Evolutionary conservation across 2,797 vertebrate species (phyloP).

Genomic region (Chromobotia macracanthus): DNA sequence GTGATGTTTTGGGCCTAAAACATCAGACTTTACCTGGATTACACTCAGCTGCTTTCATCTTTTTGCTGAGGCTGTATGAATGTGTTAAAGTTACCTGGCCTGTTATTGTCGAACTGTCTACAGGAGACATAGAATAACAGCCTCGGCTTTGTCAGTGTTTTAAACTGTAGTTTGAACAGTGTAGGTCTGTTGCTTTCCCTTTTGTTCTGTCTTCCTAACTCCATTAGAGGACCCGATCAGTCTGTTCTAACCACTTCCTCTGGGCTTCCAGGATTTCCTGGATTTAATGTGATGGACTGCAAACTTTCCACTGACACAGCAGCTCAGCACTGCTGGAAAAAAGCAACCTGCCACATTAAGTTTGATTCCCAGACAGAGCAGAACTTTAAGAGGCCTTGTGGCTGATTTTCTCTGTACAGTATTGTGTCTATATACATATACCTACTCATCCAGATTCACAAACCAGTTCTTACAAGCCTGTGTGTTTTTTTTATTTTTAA

Average conservation of each 20-base stretch:
- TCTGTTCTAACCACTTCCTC: constrained; percentile 55
- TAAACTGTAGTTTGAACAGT: background rate
- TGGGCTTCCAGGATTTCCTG: constrained; percentile 58
- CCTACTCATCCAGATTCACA: background rate
- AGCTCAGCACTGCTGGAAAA: constrained; percentile 46
- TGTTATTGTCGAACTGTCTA: background rate
- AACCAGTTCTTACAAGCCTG: background rate
- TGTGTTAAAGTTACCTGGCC: background rate
- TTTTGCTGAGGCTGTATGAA: too few relatives aligned
- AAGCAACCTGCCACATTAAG: constrained; percentile 18
- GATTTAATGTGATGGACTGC: constrained; percentile 50
- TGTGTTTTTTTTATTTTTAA: too few relatives aligned
- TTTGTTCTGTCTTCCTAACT: constrained; percentile 26
- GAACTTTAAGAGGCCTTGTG: background rate
- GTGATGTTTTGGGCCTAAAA: too few relatives aligned
- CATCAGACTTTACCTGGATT: too few relatives aligned
- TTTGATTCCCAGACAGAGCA: constrained; percentile 24
- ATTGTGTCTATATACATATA: too few relatives aligned
- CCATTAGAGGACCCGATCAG: constrained; percentile 38
- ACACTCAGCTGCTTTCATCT: too few relatives aligned
- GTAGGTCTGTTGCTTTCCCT: background rate
- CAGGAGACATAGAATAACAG: constrained; percentile 3
- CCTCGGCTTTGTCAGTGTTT: constrained; percentile 10
- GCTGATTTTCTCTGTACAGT: background rate
- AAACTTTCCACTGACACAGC: constrained; percentile 57